Percentiles rank a stretch among this genome's conserved stretches.
Evolutionary conservation across 53 echinoderm and acorn worm species (phyloP).

Genomic region (Mesocentrotus franciscanus): DNA sequence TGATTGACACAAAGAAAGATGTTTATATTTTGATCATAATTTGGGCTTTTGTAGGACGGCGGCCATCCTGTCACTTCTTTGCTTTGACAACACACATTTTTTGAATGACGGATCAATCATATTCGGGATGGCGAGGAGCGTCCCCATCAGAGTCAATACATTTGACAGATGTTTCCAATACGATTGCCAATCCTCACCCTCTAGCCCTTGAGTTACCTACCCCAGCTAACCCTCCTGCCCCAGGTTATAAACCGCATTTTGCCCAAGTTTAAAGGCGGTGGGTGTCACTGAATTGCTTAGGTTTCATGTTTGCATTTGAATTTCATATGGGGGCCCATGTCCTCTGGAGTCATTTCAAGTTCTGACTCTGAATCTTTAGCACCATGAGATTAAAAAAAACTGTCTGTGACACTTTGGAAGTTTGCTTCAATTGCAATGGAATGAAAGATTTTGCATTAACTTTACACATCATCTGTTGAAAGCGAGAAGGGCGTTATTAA

Average conservation of each 20-base stretch:
- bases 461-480: too few species aligned
- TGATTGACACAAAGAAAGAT: conserved; percentile 17
- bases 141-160: neutral
- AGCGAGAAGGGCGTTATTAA: too few species aligned
- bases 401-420: too few species aligned
- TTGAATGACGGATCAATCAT: conserved; percentile 6
- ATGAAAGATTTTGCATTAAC: too few species aligned
- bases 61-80: neutral
- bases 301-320: neutral
- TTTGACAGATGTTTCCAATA: conserved; percentile 20
- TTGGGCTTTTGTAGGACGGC: neutral
- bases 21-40: neutral
- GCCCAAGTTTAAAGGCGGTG: neutral
- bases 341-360: neutral
- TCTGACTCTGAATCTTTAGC: neutral
- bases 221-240: neutral
- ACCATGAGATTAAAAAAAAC: neutral
- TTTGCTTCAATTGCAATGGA: too few species aligned
- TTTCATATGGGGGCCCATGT: neutral
- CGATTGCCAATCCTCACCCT: neutral
- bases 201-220: neutral
- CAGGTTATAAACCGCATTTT: neutral
- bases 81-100: conserved; percentile 18
- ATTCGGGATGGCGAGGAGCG: neutral
- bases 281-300: neutral